These are phyloP conservation scores for Abrostola triplasia DNA, from an alignment of 2,888 invertebrate genomes.

Conservation along the genomic window DNA sequence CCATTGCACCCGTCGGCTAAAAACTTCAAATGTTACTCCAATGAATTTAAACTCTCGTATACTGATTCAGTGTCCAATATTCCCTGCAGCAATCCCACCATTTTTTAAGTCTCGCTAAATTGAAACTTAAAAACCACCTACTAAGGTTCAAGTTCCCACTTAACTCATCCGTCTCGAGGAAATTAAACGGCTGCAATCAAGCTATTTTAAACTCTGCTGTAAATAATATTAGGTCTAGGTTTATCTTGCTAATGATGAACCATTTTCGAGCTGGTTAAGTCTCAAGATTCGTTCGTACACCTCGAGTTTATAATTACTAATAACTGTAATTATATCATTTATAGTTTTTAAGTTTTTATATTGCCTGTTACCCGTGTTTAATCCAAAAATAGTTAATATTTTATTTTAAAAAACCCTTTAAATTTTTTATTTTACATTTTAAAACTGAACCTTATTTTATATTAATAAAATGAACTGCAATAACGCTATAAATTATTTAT, in stretches of 20 bases:
- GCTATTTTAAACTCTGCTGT: constrained; percentile 67
- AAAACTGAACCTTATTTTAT: too few relatives aligned
- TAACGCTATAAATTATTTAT: too few relatives aligned
- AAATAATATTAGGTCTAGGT: constrained; percentile 56
- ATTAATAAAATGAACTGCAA: too few relatives aligned
- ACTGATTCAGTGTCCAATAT: constrained; percentile 68
- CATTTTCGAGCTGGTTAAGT: constrained; percentile 72
- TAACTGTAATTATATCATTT: constrained; percentile 74
- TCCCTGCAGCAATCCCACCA: constrained; percentile 49
- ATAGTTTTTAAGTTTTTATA: constrained; percentile 62
- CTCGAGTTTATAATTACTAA: constrained; percentile 77
- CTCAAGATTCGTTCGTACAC: constrained; percentile 73
- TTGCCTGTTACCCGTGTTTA: constrained; percentile 57
- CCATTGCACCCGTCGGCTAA: constrained; percentile 67
- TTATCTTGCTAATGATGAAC: constrained; percentile 58
- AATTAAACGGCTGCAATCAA: constrained; percentile 61
- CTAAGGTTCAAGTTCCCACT: constrained; percentile 67
- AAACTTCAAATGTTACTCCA: constrained; percentile 65
- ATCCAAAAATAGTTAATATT: constrained; percentile 45
- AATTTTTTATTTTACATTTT: too few relatives aligned
- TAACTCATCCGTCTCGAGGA: constrained; percentile 53
- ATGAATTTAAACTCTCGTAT: constrained; percentile 66
- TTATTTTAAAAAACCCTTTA: background rate
- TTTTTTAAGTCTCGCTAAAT: constrained; percentile 58
- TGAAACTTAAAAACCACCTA: constrained; percentile 64